A percentile compares a stretch with the other conserved stretches of the same genome.
phyloP scores from a whole-genome alignment of 2,797 vertebrate species.

The Melanogrammus aeglefinus region DNA sequence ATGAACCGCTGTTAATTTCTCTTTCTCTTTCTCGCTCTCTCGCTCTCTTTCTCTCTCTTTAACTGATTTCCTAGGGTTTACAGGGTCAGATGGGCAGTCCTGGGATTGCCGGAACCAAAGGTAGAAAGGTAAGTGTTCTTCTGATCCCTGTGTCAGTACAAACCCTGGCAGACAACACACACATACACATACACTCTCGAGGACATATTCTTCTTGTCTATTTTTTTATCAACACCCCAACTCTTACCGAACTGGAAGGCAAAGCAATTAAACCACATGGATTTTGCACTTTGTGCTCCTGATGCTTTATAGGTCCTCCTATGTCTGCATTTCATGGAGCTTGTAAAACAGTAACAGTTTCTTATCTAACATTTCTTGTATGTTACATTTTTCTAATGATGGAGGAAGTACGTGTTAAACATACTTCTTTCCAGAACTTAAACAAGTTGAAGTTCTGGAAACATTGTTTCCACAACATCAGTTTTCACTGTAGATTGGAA shows the following conservation, averaged over 20 bases:
- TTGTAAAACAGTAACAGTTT: slow-evolving; percentile 16
- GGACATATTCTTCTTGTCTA: slow-evolving; percentile 16
- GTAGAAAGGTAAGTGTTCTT: slow-evolving; percentile 81
- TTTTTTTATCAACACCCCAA: slow-evolving; percentile 27
- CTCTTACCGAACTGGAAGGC: slow-evolving; percentile 36
- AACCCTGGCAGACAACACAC: not conserved
- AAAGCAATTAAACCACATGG: slow-evolving; percentile 34
- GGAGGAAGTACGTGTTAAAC: too few relatives aligned
- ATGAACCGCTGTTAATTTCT: not conserved
- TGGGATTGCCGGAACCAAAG: slow-evolving; percentile 83
- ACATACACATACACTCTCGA: not conserved
- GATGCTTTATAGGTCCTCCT: slow-evolving; percentile 31
- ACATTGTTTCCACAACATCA: too few relatives aligned
- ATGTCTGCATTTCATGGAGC: slow-evolving; percentile 26
- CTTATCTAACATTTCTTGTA: too few relatives aligned
- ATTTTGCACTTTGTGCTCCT: slow-evolving; percentile 31
- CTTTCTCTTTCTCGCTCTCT: not conserved
- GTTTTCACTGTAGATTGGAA: too few relatives aligned
- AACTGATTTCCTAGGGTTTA: slow-evolving; percentile 73
- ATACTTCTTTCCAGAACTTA: too few relatives aligned
- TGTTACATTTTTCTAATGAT: too few relatives aligned
- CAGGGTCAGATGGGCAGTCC: slow-evolving; percentile 80
- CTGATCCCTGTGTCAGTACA: not conserved
- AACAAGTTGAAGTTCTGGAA: not conserved
- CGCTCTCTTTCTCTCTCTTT: not conserved